Conservation (phyloP, 2,888 invertebrate genomes). For the Leptopilina myrica region DNA sequence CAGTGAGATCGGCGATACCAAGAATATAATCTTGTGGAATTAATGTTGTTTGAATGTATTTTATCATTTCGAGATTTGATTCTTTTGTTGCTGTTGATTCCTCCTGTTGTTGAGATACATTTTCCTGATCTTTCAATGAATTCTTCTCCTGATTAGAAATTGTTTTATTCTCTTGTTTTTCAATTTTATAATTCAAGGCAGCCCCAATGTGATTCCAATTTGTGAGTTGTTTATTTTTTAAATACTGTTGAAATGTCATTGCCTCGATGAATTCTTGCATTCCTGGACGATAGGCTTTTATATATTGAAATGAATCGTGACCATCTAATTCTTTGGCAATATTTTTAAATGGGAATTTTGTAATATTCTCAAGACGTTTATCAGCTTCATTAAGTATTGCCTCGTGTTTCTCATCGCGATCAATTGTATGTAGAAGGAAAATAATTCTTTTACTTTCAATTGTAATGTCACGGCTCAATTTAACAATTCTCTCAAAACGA, state of each 20-base stretch:
- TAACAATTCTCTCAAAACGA: constrained; percentile 89
- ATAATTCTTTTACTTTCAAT: constrained; percentile 94
- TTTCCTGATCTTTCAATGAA: background rate
- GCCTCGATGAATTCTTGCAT: constrained; percentile 93
- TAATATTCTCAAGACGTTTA: constrained; percentile 82
- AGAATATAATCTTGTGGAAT: constrained; percentile 82
- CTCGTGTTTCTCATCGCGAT: constrained; percentile 79
- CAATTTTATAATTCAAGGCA: constrained; percentile 77
- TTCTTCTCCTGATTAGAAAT: too few relatives aligned
- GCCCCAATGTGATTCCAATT: constrained; percentile 80
- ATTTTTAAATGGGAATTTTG: constrained; percentile 80
- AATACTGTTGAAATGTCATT: constrained; percentile 85
- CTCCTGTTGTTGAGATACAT: too few relatives aligned
- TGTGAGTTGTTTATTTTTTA: constrained; percentile 81
- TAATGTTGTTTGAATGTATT: constrained; percentile 68
- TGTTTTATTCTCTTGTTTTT: constrained; percentile 16
- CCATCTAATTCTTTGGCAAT: constrained; percentile 86
- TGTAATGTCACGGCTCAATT: constrained; percentile 89
- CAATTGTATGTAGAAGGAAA: constrained; percentile 88
- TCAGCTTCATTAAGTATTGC: constrained; percentile 82
- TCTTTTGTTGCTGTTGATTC: background rate
- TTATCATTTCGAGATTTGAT: background rate
- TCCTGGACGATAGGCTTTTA: constrained; percentile 83
- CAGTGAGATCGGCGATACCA: constrained; percentile 91
- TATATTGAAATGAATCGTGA: constrained; percentile 84